Evolutionary conservation across 2,888 invertebrate genomes (phyloP).

Genomic region (Pyrrhia umbra): DNA sequence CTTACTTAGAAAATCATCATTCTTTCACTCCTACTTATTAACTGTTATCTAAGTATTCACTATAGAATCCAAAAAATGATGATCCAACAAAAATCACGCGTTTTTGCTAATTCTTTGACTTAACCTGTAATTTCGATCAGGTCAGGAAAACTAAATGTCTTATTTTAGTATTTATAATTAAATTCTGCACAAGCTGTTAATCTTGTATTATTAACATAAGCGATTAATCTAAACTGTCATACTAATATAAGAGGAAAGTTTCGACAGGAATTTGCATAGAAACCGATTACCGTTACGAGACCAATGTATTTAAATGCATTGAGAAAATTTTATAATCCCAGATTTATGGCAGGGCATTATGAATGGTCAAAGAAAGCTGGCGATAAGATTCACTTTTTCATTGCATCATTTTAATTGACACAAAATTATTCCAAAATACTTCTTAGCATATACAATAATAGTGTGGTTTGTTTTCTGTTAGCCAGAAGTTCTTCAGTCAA

Average conservation of each 20-base stretch:
- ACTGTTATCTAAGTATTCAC: not conserved
- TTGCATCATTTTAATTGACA: not conserved
- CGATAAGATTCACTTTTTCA: not conserved
- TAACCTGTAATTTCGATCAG: not conserved
- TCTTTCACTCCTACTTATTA: too few species aligned
- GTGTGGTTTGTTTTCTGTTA: too few species aligned
- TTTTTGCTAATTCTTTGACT: not conserved
- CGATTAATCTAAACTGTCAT: constrained; percentile 34
- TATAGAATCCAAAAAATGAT: not conserved
- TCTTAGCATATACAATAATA: too few species aligned
- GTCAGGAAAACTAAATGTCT: not conserved
- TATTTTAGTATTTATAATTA: constrained; percentile 3
- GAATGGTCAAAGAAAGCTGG: constrained; percentile 3
- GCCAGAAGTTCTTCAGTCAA: too few species aligned
- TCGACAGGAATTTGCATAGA: constrained; percentile 35
- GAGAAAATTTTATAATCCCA: constrained; percentile 22
- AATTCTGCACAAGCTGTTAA: constrained; percentile 11
- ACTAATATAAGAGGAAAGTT: constrained; percentile 42
- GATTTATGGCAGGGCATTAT: constrained; percentile 18
- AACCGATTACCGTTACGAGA: constrained; percentile 28
- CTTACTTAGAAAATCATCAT: too few species aligned
- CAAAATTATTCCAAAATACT: too few species aligned
- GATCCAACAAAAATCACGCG: not conserved
- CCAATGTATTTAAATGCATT: constrained; percentile 34
- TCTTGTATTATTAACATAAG: constrained; percentile 23